Percentiles rank a stretch among this genome's conserved stretches.
These are phyloP conservation scores for Gyrodactylus bullatarudis DNA, from an alignment of 1,140 invertebrate species.

Conservation along the genomic window DNA sequence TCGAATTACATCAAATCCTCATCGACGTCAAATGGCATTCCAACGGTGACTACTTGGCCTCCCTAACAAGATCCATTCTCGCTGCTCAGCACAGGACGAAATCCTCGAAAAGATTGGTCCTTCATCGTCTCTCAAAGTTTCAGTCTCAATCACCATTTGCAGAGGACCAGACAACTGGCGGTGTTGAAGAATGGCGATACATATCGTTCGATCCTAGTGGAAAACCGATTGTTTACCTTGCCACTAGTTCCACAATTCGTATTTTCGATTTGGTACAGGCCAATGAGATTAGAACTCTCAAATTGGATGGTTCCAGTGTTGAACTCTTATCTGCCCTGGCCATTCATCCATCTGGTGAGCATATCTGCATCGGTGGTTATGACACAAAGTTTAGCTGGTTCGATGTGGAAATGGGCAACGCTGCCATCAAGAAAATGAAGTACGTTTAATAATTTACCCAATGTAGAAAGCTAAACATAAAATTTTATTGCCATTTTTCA, in stretches of 20 bases:
- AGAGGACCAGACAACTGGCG: background rate
- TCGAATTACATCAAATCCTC: background rate
- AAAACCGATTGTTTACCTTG: background rate
- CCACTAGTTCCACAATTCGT: background rate
- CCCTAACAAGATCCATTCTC: background rate
- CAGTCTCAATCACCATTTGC: background rate
- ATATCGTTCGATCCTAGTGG: background rate
- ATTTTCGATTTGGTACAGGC: background rate
- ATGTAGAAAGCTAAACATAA: no score
- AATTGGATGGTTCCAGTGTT: background rate
- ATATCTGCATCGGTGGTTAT: background rate
- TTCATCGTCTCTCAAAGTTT: background rate
- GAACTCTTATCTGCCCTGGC: background rate
- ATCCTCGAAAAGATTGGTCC: background rate
- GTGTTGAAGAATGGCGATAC: background rate
- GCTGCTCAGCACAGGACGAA: background rate
- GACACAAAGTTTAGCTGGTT: conserved; percentile 2
- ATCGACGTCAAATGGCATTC: conserved; percentile 2
- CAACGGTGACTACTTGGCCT: background rate
- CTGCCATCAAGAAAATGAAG: background rate
- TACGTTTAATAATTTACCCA: background rate
- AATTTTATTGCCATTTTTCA: background rate
- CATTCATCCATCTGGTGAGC: background rate
- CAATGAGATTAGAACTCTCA: background rate
- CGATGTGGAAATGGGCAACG: background rate